These are phyloP conservation scores for Drosophila rufa DNA, from an alignment of 1,140 invertebrate genomes.

Conservation along the genomic window DNA sequence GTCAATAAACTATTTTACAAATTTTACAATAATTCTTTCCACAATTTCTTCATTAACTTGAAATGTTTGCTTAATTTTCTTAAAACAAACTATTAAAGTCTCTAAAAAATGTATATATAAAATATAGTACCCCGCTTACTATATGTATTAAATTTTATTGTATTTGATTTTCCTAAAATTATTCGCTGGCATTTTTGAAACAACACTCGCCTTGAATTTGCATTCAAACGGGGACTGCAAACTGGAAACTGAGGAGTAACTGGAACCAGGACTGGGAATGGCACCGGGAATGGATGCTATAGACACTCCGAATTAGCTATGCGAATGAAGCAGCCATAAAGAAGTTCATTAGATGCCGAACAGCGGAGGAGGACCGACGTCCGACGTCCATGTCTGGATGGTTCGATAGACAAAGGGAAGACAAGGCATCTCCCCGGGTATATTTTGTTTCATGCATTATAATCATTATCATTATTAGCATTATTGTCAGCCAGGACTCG, in stretches of 20 bases:
- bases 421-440: conserved; percentile 35
- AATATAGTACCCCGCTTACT: no score
- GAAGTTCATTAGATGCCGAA: conserved; percentile 59
- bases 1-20: no score
- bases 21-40: no score
- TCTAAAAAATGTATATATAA: no score
- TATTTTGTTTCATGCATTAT: conserved; percentile 57
- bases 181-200: conserved; percentile 4
- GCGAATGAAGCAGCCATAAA: conserved; percentile 52
- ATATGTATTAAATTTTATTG: not conserved
- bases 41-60: no score
- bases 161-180: conserved; percentile 5
- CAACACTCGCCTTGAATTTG: conserved; percentile 1
- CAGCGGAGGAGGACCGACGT: not conserved
- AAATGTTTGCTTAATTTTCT: not conserved
- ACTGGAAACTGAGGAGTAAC: not conserved
- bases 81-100: no score
- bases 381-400: conserved; percentile 15
- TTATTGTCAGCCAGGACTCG: conserved; percentile 52
- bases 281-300: conserved; percentile 2
- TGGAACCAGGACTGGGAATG: not conserved
- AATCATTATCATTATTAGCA: conserved; percentile 65
- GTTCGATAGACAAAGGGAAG: conserved; percentile 53
- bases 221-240: conserved; percentile 12
- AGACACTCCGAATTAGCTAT: conserved; percentile 46